A percentile compares a stretch with the other conserved stretches of the same genome.
phyloP scores from a whole-genome alignment of 2,797 vertebrate species.

The Xiphorhynchus erythropygius region DNA sequence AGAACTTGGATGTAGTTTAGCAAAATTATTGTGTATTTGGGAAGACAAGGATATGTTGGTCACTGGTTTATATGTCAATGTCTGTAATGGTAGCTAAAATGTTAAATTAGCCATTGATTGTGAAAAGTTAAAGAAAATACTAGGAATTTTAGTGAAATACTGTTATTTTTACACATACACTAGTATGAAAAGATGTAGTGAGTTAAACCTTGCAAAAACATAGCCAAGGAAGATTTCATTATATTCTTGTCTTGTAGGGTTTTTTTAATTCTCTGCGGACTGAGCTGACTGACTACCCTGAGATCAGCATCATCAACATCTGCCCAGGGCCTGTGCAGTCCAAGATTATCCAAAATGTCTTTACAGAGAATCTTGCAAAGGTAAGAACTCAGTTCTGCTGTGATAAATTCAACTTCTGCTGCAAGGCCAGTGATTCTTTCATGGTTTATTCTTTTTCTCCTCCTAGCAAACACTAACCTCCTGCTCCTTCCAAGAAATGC shows the following conservation, averaged over 20 bases:
- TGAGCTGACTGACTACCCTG: constrained; percentile 86
- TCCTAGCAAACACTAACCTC: not conserved
- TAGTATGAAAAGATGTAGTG: not conserved
- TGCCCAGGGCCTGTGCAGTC: constrained; percentile 92
- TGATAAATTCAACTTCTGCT: not conserved
- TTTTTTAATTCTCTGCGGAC: constrained; percentile 89
- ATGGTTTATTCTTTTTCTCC: not conserved
- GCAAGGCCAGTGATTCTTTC: not conserved
- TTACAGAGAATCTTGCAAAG: constrained; percentile 83
- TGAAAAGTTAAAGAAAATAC: not conserved
- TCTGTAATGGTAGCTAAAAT: not conserved
- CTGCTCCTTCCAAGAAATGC: not conserved
- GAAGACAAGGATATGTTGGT: not conserved
- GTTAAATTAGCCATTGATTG: not conserved
- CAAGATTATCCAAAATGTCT: constrained; percentile 86
- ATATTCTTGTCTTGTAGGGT: constrained; percentile 76
- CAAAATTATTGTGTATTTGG: not conserved
- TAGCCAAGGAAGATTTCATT: not conserved
- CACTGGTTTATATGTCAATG: not conserved
- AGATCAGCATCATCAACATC: constrained; percentile 86
- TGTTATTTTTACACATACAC: not conserved
- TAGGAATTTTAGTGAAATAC: not conserved
- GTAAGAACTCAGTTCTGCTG: constrained; percentile 63
- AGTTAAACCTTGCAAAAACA: not conserved
- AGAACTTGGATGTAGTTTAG: not conserved